Evolutionary conservation across 2,888 invertebrate species (phyloP).

Genomic region (Clusia tigrina): DNA sequence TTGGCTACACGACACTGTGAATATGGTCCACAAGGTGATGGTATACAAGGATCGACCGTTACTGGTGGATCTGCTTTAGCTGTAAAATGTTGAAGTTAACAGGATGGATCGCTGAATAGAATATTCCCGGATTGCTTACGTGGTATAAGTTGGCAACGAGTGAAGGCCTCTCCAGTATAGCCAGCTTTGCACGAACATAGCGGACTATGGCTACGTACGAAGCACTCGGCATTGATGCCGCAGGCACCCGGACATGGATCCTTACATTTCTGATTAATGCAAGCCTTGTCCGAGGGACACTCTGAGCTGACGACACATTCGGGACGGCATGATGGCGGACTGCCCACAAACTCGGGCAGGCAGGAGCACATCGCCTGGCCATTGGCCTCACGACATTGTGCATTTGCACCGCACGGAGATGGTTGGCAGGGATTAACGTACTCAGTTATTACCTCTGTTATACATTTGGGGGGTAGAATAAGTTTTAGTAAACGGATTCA

Average conservation of each 20-base stretch:
- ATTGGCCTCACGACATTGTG: conserved; percentile 73
- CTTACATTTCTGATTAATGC: conserved; percentile 78
- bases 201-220: conserved; percentile 83
- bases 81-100: neutral
- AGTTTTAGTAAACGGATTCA: too few relatives aligned
- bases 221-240: conserved; percentile 80
- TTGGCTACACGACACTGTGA: conserved; percentile 76
- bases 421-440: conserved; percentile 72
- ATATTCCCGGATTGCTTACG: conserved; percentile 27
- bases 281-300: conserved; percentile 78
- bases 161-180: conserved; percentile 82
- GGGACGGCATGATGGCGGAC: conserved; percentile 80
- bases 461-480: neutral
- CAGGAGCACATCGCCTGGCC: conserved; percentile 78
- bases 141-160: conserved; percentile 69
- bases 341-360: conserved; percentile 74
- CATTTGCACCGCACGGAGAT: conserved; percentile 82
- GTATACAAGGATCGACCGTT: conserved; percentile 73
- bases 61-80: conserved; percentile 40
- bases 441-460: conserved; percentile 15
- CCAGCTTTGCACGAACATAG: conserved; percentile 78
- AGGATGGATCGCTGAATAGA: conserved; percentile 21
- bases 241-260: conserved; percentile 84
- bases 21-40: conserved; percentile 82
- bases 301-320: conserved; percentile 84